phyloP scores from a whole-genome alignment of 2,113 vertebrate species.

The Hippolais icterina region DNA sequence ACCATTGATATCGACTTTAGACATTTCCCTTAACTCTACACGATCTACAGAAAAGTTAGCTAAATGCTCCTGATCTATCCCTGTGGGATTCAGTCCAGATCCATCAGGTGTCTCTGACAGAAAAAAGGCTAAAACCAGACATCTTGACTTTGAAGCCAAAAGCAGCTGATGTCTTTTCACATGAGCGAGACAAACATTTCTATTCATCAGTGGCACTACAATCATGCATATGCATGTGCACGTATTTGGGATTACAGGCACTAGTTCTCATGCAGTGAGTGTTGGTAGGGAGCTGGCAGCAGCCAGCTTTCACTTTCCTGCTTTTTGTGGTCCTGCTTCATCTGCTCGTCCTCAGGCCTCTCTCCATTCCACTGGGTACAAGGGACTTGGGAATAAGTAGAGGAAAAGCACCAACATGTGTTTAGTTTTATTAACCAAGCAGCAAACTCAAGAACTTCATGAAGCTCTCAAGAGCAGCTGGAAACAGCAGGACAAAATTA shows the following conservation, averaged over 20 bases:
- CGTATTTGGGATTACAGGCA: constrained; percentile 57
- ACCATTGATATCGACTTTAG: neutral
- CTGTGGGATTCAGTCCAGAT: neutral
- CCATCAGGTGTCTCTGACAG: constrained; percentile 34
- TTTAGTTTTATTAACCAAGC: neutral
- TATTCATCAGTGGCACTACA: constrained; percentile 40
- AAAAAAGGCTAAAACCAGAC: constrained; percentile 48
- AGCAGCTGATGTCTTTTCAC: constrained; percentile 58
- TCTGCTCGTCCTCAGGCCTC: constrained; percentile 50
- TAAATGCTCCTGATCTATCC: neutral
- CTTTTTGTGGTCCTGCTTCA: constrained; percentile 33
- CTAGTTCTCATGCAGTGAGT: neutral
- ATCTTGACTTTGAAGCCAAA: constrained; percentile 52
- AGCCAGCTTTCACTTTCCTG: neutral
- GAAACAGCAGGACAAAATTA: neutral
- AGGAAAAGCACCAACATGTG: neutral
- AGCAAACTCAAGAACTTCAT: neutral
- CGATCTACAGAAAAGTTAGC: neutral
- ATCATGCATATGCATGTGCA: constrained; percentile 67
- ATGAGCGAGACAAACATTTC: constrained; percentile 47
- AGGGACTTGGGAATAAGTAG: neutral
- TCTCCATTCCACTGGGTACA: neutral
- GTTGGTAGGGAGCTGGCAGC: constrained; percentile 19
- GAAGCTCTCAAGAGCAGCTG: neutral
- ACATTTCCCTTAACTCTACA: neutral